These are phyloP conservation scores for Cetonia aurata DNA, from an alignment of 2,888 invertebrate genomes.

Conservation along the genomic window DNA sequence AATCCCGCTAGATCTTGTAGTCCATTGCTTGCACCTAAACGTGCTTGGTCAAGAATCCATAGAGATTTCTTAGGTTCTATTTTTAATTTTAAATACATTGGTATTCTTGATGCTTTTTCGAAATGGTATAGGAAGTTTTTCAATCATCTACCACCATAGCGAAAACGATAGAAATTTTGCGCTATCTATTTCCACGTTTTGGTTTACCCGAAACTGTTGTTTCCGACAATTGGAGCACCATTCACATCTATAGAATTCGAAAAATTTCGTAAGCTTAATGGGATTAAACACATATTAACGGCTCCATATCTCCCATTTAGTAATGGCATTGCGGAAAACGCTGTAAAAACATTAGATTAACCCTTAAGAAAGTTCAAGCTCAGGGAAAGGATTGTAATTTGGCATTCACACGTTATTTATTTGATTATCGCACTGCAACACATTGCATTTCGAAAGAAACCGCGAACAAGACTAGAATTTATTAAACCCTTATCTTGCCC, in stretches of 20 bases:
- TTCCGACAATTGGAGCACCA: conserved; percentile 6
- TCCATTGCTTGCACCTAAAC: neutral
- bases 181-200: neutral
- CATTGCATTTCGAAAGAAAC: conserved; percentile 3
- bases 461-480: no score
- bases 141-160: neutral
- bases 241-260: conserved; percentile 4
- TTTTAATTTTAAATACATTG: conserved; percentile 1
- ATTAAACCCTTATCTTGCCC: no score
- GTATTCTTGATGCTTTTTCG: conserved; percentile 3
- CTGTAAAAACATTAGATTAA: neutral
- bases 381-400: neutral
- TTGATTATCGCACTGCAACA: conserved; percentile 1
- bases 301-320: neutral
- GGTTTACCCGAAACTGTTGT: conserved; percentile 9
- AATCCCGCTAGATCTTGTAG: no score
- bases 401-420: neutral
- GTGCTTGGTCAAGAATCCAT: conserved; percentile 13
- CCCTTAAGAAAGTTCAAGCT: neutral
- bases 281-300: conserved; percentile 1
- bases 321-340: neutral
- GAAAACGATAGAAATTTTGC: neutral
- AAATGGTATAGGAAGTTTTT: conserved; percentile 20
- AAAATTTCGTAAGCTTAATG: neutral
- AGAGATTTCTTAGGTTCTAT: conserved; percentile 10